Conservation (phyloP, 2,797 vertebrate species). For the Sebastes paucispinis region DNA sequence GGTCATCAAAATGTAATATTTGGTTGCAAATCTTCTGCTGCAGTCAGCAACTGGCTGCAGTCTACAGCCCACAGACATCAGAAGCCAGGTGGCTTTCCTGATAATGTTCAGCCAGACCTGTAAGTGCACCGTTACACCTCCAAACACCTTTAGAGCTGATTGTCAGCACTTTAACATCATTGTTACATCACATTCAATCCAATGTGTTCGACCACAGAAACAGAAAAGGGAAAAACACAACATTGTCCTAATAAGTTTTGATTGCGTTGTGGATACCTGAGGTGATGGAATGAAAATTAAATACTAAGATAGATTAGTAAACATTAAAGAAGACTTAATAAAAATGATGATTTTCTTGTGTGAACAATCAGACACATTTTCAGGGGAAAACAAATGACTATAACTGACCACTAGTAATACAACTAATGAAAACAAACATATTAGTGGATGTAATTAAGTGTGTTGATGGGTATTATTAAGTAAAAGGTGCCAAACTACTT, state of each 20-base stretch:
- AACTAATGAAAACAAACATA: neutral
- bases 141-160: neutral
- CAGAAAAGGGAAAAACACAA: no score
- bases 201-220: neutral
- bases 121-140: neutral
- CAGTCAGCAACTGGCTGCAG: neutral
- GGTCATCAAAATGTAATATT: no score
- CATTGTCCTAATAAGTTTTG: no score
- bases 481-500: neutral
- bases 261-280: no score
- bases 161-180: neutral
- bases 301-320: no score
- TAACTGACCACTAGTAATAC: neutral
- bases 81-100: neutral
- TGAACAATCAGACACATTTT: no score
- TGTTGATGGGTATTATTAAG: neutral
- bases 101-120: no score
- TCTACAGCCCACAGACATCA: neutral
- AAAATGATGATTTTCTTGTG: no score
- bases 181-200: neutral
- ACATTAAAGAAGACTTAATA: no score
- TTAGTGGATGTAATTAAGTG: neutral
- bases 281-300: no score
- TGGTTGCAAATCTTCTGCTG: neutral
- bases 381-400: no score